Conservation (phyloP, 2,888 invertebrate genomes). For the Leptopterna dolabrata region DNA sequence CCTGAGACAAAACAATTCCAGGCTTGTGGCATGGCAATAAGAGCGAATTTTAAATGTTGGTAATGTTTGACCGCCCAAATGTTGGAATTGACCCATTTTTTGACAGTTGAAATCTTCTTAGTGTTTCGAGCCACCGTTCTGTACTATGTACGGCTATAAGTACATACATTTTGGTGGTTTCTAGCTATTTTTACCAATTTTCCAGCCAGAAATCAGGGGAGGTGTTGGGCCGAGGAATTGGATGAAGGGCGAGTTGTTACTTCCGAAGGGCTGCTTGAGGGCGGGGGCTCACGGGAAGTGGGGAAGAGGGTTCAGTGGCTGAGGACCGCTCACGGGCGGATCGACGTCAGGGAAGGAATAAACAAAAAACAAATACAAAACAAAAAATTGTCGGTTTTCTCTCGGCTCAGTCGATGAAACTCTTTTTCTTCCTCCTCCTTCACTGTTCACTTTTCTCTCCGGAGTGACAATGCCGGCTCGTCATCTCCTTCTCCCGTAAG, state of each 20-base stretch:
- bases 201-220: constrained; percentile 42
- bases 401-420: neutral
- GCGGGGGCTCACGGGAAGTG: neutral
- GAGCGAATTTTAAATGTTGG: too few relatives aligned
- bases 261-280: neutral
- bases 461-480: too few relatives aligned
- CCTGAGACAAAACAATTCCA: too few relatives aligned
- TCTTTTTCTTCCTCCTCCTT: neutral
- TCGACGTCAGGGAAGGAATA: neutral
- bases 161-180: too few relatives aligned
- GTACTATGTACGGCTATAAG: too few relatives aligned
- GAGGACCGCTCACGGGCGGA: neutral
- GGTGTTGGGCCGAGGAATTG: constrained; percentile 51
- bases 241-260: constrained; percentile 47
- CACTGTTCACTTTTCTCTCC: neutral
- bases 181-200: too few relatives aligned
- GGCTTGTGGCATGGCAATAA: too few relatives aligned
- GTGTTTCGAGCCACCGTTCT: too few relatives aligned
- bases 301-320: neutral
- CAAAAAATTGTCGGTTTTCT: constrained; percentile 33
- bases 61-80: too few relatives aligned
- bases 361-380: neutral
- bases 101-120: too few relatives aligned
- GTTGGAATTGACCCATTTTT: too few relatives aligned
- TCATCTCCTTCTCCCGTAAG: too few relatives aligned